Conservation (phyloP, 2,888 invertebrate species). For the Drosophila hawaiiensis region DNA sequence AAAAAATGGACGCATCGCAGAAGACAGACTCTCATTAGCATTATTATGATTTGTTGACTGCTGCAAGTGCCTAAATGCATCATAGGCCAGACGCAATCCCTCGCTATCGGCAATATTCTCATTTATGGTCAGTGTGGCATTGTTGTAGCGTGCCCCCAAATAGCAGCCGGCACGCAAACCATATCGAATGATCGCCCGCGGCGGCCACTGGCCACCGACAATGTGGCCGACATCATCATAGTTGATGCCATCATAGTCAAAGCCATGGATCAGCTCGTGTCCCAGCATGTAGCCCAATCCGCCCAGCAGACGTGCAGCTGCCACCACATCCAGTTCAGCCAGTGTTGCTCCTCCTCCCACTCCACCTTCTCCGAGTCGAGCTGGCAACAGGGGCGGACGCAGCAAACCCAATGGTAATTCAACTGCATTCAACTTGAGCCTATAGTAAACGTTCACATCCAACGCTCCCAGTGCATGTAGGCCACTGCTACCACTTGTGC, state of each 20-base stretch:
- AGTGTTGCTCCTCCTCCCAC: neutral
- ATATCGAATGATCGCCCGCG: slow-evolving; percentile 78
- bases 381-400: slow-evolving; percentile 65
- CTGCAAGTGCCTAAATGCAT: slow-evolving; percentile 49
- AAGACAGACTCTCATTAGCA: neutral
- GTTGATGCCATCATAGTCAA: slow-evolving; percentile 83
- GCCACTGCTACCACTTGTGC: neutral
- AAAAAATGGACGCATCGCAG: slow-evolving; percentile 65
- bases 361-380: neutral
- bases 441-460: slow-evolving; percentile 82
- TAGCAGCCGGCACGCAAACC: slow-evolving; percentile 78
- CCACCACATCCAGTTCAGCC: slow-evolving; percentile 19
- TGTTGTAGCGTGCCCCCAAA: slow-evolving; percentile 66
- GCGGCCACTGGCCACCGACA: slow-evolving; percentile 68
- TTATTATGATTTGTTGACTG: neutral
- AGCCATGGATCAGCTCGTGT: slow-evolving; percentile 82
- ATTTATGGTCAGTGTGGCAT: slow-evolving; percentile 74
- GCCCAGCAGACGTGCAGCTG: slow-evolving; percentile 61
- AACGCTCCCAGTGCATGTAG: slow-evolving; percentile 60
- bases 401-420: slow-evolving; percentile 82
- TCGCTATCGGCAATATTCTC: slow-evolving; percentile 84
- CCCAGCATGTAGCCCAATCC: slow-evolving; percentile 79
- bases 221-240: slow-evolving; percentile 79
- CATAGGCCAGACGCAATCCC: slow-evolving; percentile 79
- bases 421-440: slow-evolving; percentile 76